phyloP scores from a whole-genome alignment of 2,113 vertebrate species.

The Calcarius ornatus region DNA sequence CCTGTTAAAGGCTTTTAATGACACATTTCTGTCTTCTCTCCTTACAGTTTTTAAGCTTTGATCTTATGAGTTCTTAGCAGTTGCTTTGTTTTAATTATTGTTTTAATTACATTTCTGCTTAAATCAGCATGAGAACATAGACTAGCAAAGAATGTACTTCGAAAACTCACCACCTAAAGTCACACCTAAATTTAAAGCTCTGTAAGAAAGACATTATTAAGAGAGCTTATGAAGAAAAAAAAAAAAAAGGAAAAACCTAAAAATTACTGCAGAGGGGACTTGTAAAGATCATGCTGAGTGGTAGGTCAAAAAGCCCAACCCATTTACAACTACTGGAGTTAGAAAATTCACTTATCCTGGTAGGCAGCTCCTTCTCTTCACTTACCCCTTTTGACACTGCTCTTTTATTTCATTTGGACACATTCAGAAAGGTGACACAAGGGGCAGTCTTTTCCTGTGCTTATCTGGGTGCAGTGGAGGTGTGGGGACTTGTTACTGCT shows the following conservation, averaged over 20 bases:
- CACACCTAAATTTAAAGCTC: not conserved
- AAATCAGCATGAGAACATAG: not conserved
- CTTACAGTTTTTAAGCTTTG: not conserved
- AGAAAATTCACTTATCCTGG: not conserved
- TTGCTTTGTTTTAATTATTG: not conserved
- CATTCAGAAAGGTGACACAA: not conserved
- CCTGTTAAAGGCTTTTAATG: not conserved
- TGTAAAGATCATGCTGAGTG: slow-evolving; percentile 11
- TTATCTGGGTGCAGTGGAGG: not conserved
- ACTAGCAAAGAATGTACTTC: not conserved
- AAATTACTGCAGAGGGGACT: not conserved
- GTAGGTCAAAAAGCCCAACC: slow-evolving; percentile 7
- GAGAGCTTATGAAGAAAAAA: not conserved
- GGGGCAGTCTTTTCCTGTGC: not conserved
- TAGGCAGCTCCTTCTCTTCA: not conserved
- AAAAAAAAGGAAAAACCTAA: not conserved
- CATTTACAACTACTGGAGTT: not conserved
- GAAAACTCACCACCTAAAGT: not conserved
- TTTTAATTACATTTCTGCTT: not conserved
- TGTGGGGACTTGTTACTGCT: not conserved
- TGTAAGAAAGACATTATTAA: not conserved
- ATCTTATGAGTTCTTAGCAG: not conserved
- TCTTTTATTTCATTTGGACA: not conserved
- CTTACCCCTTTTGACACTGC: not conserved
- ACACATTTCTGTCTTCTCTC: not conserved